Base-by-base conservation (phyloP, 1,140 invertebrate genomes). In the Drosophila burlai region DNA sequence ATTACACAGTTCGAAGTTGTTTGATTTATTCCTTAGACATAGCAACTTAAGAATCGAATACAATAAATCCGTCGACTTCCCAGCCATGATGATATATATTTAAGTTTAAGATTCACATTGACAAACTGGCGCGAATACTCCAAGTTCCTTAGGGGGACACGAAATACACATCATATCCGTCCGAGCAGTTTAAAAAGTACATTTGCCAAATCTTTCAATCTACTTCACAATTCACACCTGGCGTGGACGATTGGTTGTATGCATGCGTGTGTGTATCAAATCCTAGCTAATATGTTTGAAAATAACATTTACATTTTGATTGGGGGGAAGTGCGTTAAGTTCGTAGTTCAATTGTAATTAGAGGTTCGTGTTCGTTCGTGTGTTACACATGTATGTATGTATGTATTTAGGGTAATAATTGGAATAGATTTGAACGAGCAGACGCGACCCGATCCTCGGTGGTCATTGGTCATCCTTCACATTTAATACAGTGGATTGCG, bases 301-400 rank as follows among this genome's bases (percentile, higher is more conserved):
- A 73, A 34, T 49, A 78, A 78, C 76, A 62, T 66, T 26, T 78
- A 68, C 65, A 78, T 60, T 57, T 68, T 61, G 50, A 78, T 69
- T 55, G 57, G 75, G 45, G n/a, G 75, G 40, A 69, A 77, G 72
- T 78, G 75, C 76, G 61, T 69, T 78, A 68, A 54, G 57, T 78
- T 77, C 78, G 40, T 46, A 52, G 66, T 79, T 81, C 43, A 73
- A 72, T 77, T 73, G 64, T 46, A 65, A 77, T 81, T 80, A 82
- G 72, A 55, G 52, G 34, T 55, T 82, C n/a, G n/a, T n/a, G n/a
- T n/a, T n/a, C 76, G 34, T 55, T 82, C 76, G 67, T 62, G 58
- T 71, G 77, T 72, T 69, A 78, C 69, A 83, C 61, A 76, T 77
- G 76, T 73, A 82, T 77, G 72, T 77, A 82, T 61, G 60, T 75